A percentile compares a stretch with the other conserved stretches of the same genome.
These are phyloP conservation scores for Cataglyphis altisquamis DNA, from an alignment of 2,888 invertebrate species.

Conservation along the genomic window DNA sequence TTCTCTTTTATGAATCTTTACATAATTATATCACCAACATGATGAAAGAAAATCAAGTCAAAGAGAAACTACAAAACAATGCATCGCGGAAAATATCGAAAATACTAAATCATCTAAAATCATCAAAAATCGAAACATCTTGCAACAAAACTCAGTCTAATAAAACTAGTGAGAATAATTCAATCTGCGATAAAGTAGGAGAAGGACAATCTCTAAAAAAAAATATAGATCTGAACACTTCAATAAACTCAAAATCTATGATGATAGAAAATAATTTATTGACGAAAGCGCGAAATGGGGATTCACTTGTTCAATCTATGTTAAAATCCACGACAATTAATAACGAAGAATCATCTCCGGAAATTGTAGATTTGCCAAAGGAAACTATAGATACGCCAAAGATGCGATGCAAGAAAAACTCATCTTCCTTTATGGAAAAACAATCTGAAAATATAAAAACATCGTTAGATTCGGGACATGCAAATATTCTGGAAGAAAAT, in stretches of 20 bases:
- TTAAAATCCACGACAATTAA: neutral
- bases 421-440: neutral
- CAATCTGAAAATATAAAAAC: neutral
- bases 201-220: neutral
- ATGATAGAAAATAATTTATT: neutral
- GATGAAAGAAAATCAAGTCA: neutral
- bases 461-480: neutral
- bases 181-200: neutral
- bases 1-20: neutral
- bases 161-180: neutral
- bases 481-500: neutral
- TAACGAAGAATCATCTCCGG: neutral
- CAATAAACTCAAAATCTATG: neutral
- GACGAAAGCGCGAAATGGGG: neutral
- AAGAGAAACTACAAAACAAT: neutral
- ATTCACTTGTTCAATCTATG: neutral
- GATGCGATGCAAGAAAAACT: neutral
- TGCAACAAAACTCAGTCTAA: neutral
- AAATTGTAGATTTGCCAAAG: neutral
- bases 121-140: neutral
- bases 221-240: too few species aligned
- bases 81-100: neutral
- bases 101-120: neutral
- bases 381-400: neutral
- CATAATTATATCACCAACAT: neutral